Evolutionary conservation across 2,888 invertebrate species (phyloP).

Genomic region (Desoria tigrina): DNA sequence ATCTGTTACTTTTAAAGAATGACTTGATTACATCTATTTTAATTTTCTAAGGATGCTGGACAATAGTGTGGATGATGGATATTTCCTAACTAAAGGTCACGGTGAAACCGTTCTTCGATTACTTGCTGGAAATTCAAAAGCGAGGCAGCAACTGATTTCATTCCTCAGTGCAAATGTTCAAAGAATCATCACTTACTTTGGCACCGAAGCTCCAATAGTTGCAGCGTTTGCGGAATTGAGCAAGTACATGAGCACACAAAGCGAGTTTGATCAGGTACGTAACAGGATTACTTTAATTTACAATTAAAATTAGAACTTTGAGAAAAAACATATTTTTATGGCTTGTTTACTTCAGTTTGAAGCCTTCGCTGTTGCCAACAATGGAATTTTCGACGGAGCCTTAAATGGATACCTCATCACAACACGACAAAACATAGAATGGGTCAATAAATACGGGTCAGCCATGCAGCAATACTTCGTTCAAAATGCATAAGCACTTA

Average conservation of each 20-base stretch:
- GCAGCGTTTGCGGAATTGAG: conserved; percentile 17
- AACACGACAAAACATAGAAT: conserved; percentile 29
- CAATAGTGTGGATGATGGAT: background rate
- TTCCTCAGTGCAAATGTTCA: conserved; percentile 22
- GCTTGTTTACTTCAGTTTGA: conserved; percentile 20
- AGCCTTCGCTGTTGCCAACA: conserved; percentile 16
- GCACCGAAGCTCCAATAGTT: conserved; percentile 12
- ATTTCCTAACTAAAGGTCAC: background rate
- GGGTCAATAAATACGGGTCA: conserved; percentile 31
- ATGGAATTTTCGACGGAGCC: conserved; percentile 12
- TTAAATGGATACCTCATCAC: conserved; percentile 9
- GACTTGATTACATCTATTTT: too few species aligned
- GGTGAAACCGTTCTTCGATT: conserved; percentile 14
- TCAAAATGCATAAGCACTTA: conserved; percentile 13
- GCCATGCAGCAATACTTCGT: conserved; percentile 29
- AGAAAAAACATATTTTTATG: background rate
- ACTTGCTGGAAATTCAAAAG: conserved; percentile 18
- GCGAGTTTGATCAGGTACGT: conserved; percentile 23
- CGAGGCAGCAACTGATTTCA: conserved; percentile 16
- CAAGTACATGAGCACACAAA: conserved; percentile 15
- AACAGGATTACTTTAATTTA: background rate
- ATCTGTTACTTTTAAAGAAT: too few species aligned
- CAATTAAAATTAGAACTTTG: background rate
- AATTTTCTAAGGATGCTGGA: background rate
- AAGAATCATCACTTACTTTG: conserved; percentile 20